Evolutionary conservation across 2,797 vertebrate genomes (phyloP).

Genomic region (Poeciliopsis gracilis): DNA sequence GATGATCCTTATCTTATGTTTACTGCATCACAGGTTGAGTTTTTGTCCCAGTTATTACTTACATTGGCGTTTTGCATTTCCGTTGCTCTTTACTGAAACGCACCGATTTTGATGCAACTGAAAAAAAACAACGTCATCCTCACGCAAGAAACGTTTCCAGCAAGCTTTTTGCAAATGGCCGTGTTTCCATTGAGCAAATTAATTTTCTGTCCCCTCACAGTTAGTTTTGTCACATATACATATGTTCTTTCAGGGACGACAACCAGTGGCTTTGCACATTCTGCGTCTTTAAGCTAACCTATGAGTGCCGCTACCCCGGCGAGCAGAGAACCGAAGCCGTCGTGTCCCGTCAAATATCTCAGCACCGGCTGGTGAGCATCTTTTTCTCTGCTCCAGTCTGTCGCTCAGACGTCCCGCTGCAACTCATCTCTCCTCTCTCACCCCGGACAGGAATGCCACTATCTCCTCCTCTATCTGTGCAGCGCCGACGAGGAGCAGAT

Average conservation of each 20-base stretch:
- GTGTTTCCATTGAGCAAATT: no score
- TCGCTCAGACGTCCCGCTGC: neutral
- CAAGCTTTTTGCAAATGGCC: no score
- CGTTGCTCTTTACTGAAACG: no score
- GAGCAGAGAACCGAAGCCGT: constrained; percentile 13
- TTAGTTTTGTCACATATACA: constrained; percentile 20
- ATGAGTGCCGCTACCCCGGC: neutral
- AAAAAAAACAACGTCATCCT: no score
- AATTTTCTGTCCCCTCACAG: neutral
- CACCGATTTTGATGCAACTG: no score
- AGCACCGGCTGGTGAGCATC: constrained; percentile 60
- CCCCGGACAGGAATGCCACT: constrained; percentile 64
- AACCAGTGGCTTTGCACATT: constrained; percentile 71
- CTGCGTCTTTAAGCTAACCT: constrained; percentile 53
- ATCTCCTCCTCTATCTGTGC: constrained; percentile 61
- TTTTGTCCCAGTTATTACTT: neutral
- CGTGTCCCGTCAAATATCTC: constrained; percentile 33
- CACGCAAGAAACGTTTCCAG: no score
- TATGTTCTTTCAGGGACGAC: constrained; percentile 47
- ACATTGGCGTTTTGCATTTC: neutral
- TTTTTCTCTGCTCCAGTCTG: neutral
- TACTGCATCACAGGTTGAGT: neutral
- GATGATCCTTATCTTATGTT: neutral
- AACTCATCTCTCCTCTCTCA: neutral
- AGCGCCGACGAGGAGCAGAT: constrained; percentile 45